A percentile compares a stretch with the other conserved stretches of the same genome.
Conservation (phyloP, 2,113 vertebrate species). For the Hyperopisus bebe region DNA sequence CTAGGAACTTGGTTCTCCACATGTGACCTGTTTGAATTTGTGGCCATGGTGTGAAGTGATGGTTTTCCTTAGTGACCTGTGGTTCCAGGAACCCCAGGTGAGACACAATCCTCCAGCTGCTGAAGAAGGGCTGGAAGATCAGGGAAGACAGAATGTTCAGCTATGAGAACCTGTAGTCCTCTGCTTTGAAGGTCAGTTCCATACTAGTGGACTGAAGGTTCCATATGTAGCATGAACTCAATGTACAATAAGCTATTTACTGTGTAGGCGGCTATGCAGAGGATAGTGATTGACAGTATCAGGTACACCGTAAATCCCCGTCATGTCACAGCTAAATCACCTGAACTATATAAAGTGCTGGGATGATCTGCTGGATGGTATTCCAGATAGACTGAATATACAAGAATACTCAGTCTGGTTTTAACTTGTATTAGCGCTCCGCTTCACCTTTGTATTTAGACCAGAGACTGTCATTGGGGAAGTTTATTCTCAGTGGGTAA, state of each 20-base stretch:
- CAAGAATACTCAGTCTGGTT: neutral
- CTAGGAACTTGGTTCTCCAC: neutral
- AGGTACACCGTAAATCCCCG: neutral
- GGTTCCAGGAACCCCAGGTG: neutral
- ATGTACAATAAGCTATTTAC: neutral
- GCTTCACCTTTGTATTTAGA: neutral
- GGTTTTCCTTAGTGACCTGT: neutral
- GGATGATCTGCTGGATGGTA: neutral
- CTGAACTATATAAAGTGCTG: neutral
- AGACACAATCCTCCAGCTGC: neutral
- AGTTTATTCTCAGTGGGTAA: neutral
- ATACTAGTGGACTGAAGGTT: neutral
- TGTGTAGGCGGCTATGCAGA: neutral
- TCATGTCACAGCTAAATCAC: neutral
- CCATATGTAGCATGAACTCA: neutral
- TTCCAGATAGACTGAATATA: neutral
- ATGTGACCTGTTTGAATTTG: neutral
- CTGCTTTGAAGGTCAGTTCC: neutral
- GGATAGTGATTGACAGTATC: neutral
- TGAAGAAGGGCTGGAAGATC: neutral
- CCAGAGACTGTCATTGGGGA: neutral
- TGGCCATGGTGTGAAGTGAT: neutral
- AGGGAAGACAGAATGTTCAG: neutral
- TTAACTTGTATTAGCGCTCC: neutral
- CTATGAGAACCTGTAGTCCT: neutral